Evolutionary conservation across 2,888 invertebrate species (phyloP).

Genomic region (Bhutanitis thaidina): DNA sequence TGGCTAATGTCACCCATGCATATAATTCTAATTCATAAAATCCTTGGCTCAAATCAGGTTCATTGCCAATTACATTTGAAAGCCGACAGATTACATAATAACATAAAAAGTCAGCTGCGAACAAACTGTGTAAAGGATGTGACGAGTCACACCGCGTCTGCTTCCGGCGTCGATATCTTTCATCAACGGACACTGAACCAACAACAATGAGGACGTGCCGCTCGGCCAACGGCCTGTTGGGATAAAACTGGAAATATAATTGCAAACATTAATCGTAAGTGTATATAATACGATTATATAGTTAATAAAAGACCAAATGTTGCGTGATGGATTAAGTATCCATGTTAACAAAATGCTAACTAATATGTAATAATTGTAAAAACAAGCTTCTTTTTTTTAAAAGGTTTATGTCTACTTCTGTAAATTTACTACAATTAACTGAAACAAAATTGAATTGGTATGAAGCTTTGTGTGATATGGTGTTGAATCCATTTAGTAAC

Average conservation of each 20-base stretch:
- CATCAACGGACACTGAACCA: slow-evolving; percentile 6
- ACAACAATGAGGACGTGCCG: not conserved
- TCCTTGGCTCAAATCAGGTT: slow-evolving; percentile 6
- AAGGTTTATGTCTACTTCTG: too few species aligned
- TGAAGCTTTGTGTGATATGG: too few species aligned
- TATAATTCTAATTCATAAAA: not conserved
- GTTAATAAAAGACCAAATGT: too few species aligned
- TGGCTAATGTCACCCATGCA: not conserved
- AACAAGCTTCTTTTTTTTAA: too few species aligned
- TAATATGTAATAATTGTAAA: too few species aligned
- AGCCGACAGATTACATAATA: slow-evolving; percentile 5
- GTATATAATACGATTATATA: too few species aligned
- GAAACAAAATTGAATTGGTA: too few species aligned
- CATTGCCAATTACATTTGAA: not conserved
- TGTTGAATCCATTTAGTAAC: too few species aligned
- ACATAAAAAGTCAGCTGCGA: not conserved
- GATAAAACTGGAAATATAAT: not conserved
- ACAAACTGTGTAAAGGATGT: slow-evolving; percentile 6
- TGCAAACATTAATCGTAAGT: too few species aligned
- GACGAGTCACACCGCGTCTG: not conserved
- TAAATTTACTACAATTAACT: too few species aligned
- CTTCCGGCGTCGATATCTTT: slow-evolving; percentile 5
- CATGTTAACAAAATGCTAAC: too few species aligned
- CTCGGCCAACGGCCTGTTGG: not conserved
- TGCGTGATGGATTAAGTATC: too few species aligned